Conservation (phyloP, 2,113 vertebrate species). For the Zeus faber region DNA sequence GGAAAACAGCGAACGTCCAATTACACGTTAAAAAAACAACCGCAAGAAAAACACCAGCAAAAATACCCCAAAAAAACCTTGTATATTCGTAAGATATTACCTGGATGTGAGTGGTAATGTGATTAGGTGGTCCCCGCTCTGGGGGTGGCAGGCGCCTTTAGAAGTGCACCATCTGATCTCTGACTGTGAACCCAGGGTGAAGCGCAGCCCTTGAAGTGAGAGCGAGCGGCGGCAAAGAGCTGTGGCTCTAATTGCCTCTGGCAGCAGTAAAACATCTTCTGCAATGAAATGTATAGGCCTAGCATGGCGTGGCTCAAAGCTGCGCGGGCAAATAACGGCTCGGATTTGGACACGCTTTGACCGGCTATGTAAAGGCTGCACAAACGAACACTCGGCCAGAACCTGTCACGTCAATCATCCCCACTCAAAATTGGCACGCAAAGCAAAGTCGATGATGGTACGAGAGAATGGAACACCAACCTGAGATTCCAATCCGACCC, state of each 20-base stretch:
- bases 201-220: constrained; percentile 33
- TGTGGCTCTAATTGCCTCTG: constrained; percentile 28
- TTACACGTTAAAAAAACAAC: no score
- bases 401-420: no score
- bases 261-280: constrained; percentile 17
- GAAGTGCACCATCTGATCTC: constrained; percentile 22
- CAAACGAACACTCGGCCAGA: no score
- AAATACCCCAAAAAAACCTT: no score
- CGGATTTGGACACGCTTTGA: constrained; percentile 1
- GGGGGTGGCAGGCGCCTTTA: not conserved
- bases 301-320: not conserved
- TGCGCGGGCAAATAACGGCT: not conserved
- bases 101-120: no score
- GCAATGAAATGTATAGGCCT: constrained; percentile 7
- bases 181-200: constrained; percentile 25
- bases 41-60: no score
- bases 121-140: constrained; percentile 13
- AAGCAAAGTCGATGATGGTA: no score
- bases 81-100: no score
- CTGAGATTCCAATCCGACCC: no score
- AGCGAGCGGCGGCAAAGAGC: constrained; percentile 8
- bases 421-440: no score
- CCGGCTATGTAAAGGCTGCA: not conserved
- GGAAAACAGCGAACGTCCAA: no score
- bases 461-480: no score